Evolutionary conservation across 1,140 invertebrate genomes (phyloP).

Genomic region (Drosophila kohkoa): DNA sequence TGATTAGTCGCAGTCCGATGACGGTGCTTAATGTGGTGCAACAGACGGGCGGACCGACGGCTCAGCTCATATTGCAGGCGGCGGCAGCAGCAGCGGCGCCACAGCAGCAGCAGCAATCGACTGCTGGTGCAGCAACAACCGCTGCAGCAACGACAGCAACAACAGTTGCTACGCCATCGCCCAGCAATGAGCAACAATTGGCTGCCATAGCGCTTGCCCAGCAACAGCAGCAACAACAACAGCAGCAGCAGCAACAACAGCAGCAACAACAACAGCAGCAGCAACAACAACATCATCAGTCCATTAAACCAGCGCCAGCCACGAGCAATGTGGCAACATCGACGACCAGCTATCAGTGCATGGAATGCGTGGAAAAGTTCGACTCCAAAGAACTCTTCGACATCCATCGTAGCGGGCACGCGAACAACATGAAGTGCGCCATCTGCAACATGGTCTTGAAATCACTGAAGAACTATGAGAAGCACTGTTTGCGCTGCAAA

Average conservation of each 20-base stretch:
- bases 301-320: slow-evolving; percentile 39
- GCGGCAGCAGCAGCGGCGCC: slow-evolving; percentile 44
- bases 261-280: slow-evolving; percentile 41
- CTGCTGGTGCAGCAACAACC: slow-evolving; percentile 38
- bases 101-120: slow-evolving; percentile 39
- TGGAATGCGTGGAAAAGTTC: slow-evolving; percentile 82
- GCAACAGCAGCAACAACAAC: slow-evolving; percentile 36
- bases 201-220: slow-evolving; percentile 36
- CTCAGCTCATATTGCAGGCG: slow-evolving; percentile 75
- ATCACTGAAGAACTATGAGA: slow-evolving; percentile 82
- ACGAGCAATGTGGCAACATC: slow-evolving; percentile 32
- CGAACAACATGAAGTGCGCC: slow-evolving; percentile 84
- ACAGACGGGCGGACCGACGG: slow-evolving; percentile 63
- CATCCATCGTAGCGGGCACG: slow-evolving; percentile 81
- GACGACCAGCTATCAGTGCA: slow-evolving; percentile 74
- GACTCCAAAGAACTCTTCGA: slow-evolving; percentile 81
- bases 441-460: slow-evolving; percentile 84
- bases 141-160: slow-evolving; percentile 29
- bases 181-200: slow-evolving; percentile 38
- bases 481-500: slow-evolving; percentile 83
- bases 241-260: slow-evolving; percentile 31
- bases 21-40: slow-evolving; percentile 82
- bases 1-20: slow-evolving; percentile 82
- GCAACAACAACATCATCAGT: slow-evolving; percentile 39
- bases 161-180: slow-evolving; percentile 16